Percentiles rank a stretch among this genome's conserved stretches.
These are phyloP conservation scores for Sporophila hypoxantha DNA, from an alignment of 2,113 vertebrate genomes.

Conservation along the genomic window DNA sequence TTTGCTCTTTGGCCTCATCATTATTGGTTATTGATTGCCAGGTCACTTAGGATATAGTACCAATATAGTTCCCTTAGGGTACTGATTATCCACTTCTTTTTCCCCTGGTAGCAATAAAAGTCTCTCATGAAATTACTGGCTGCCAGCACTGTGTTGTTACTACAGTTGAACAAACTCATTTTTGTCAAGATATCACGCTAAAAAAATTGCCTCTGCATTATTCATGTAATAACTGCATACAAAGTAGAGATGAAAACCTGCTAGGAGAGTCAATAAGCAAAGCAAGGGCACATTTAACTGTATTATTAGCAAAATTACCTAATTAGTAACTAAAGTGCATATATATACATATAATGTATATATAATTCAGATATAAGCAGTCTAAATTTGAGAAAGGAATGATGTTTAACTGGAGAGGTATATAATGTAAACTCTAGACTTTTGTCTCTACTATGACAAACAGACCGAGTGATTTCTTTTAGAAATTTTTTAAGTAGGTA, in stretches of 20 bases:
- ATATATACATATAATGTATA: not conserved
- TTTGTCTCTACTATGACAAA: not conserved
- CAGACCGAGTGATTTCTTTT: not conserved
- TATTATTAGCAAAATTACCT: not conserved
- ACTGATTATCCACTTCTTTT: not conserved
- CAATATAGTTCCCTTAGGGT: not conserved
- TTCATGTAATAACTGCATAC: not conserved
- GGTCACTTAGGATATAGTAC: not conserved
- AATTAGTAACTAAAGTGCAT: not conserved
- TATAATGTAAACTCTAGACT: not conserved
- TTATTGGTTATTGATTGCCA: conserved; percentile 30
- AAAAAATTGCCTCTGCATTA: not conserved
- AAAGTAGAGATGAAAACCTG: not conserved
- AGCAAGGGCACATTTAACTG: not conserved
- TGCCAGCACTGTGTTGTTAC: not conserved
- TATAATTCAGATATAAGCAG: not conserved
- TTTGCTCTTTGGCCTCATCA: not conserved
- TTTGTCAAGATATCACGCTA: not conserved
- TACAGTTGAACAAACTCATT: conserved; percentile 3
- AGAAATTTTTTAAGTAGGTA: not conserved
- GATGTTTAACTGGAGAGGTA: not conserved
- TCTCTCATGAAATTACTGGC: not conserved
- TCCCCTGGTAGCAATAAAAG: not conserved
- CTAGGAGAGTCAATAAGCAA: not conserved
- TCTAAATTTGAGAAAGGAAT: not conserved